Evolutionary conservation across 2,113 vertebrate species (phyloP).

Genomic region (Nestor notabilis): DNA sequence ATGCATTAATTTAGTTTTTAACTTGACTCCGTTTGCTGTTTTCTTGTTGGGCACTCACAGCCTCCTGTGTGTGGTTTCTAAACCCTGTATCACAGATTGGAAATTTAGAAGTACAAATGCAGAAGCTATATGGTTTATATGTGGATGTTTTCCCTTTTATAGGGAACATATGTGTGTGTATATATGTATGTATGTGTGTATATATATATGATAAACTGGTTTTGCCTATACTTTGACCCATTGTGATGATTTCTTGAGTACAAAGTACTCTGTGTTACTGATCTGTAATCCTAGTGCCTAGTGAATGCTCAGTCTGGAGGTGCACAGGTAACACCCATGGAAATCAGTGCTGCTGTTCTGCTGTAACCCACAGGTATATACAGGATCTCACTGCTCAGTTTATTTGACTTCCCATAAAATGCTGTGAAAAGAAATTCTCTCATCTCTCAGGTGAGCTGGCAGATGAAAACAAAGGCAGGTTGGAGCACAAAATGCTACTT

Average conservation of each 20-base stretch:
- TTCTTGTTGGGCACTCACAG: neutral
- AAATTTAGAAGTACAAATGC: neutral
- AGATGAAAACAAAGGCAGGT: neutral
- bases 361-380: neutral
- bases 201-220: neutral
- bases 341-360: neutral
- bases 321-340: neutral
- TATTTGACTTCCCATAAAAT: neutral
- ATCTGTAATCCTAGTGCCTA: neutral
- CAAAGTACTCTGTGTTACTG: neutral
- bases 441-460: neutral
- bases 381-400: neutral
- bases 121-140: neutral
- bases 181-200: neutral
- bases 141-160: neutral
- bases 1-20: neutral
- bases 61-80: neutral
- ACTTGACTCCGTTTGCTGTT: neutral
- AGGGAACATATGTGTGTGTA: neutral
- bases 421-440: neutral
- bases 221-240: neutral
- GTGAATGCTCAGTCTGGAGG: neutral
- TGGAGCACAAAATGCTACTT: neutral
- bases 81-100: neutral
- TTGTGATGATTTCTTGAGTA: neutral